Evolutionary conservation across 2,113 vertebrate genomes (phyloP), one percentile per base, ranked within the genome.

Genomic region (Calypte anna): DNA sequence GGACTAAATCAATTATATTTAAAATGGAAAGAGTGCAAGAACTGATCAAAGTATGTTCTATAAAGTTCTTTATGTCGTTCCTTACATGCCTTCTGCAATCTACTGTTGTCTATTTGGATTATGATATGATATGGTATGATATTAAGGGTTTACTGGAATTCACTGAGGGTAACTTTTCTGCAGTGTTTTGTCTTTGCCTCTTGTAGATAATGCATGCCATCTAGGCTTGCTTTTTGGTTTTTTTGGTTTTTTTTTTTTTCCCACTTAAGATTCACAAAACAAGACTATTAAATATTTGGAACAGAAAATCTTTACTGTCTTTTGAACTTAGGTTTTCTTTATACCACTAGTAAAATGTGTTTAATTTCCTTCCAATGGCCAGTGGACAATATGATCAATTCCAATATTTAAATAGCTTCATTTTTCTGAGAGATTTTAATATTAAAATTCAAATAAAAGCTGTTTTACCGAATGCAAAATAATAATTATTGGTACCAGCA

Each of bases 171-270:
- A 83, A 77, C 31, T 22, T 88, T 62, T 59, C 72, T 55, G n/a
- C 44, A 67, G 11, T 77, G 64, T 94, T 96, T 91, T 88, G 46
- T 94, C 79, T 94, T 94, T 91, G 51, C 16, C 64, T 77, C 21
- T 68, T 72, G 61, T 36, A 90, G 61, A 88, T 81, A 94, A 81
- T 20, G 7, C 19, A 23, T 69, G 30, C 48, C 61, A 70, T 77
- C 53, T 40, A 91, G 43, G 40, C 25, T 5, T 27, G 8, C 14
- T 43, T 67, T 44, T 23, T 10, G 36, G 8, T 55, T 25, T 30
- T 7, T n/a, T 16, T 40, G 10, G 5, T 40, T 27, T 10, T 5
- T 43, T 66, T 43, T 61, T 30, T 30, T 7, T 30, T 18, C 8
- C 25, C 22, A 43, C 1, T 0, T 57, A 80, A 63, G 63, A 67